phyloP scores from a whole-genome alignment of 2,113 vertebrate genomes.

The Psittacara wagleri region DNA sequence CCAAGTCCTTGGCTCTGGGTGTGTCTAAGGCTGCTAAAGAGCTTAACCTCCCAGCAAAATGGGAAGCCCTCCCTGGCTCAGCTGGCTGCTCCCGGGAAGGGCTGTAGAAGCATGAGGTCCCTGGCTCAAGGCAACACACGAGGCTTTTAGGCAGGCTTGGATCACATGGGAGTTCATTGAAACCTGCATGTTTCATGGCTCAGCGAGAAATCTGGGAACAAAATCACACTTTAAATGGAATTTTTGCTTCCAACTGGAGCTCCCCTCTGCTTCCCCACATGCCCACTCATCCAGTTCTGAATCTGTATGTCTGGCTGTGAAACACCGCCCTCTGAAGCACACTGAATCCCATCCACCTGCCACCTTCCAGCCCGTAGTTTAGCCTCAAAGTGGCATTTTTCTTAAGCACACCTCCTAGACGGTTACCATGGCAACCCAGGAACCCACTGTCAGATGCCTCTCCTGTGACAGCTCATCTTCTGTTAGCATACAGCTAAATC shows the following conservation, averaged over 20 bases:
- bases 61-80: neutral
- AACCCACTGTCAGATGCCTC: neutral
- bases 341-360: neutral
- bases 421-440: slow-evolving; percentile 29
- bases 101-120: neutral
- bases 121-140: rapidly evolving
- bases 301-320: neutral
- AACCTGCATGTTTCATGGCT: neutral
- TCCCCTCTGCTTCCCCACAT: neutral
- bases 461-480: neutral
- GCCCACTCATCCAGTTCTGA: neutral
- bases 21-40: neutral
- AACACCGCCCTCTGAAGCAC: neutral
- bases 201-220: neutral
- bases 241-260: neutral
- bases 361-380: neutral
- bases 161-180: neutral
- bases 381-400: neutral
- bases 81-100: neutral
- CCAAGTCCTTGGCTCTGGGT: neutral
- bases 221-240: neutral
- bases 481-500: neutral
- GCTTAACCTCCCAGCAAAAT: neutral
- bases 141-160: neutral
- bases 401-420: neutral